Evolutionary conservation across 2,888 invertebrate species (phyloP), one percentile per base, ranked within the genome.

Genomic region (Aleiodes alternator): DNA sequence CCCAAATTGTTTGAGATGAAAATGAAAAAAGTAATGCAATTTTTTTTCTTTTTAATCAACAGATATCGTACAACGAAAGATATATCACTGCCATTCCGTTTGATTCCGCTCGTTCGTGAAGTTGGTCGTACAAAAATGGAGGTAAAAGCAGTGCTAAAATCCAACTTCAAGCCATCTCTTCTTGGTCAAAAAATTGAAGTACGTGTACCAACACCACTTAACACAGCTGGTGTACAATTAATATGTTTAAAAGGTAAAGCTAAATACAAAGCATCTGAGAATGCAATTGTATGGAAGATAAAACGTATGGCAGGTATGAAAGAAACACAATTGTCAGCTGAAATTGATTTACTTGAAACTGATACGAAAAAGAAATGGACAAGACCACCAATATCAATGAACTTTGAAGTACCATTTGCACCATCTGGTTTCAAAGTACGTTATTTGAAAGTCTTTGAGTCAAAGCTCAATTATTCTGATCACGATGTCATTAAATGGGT

Each of bases 401-500:
- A 98, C 90, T 99, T 99, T 90, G 99, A 99, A 92, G 99, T 99
- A 82, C 99, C 99, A 3, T 99, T 99, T 90, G 99, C 99, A 9
- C 99, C 99, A 5, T 99, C 99, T 70, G 99, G 99, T 0, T 98
- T 99, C 90, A 99, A 99, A 93, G 99, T 99, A 76, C 96, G 99
- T 55, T 99, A 99, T 90, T 91, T 99, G 87, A 99, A 99, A 90
- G 99, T 99, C 79, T 99, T 99, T 87, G 99, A 99, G 90, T 97
- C 99, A 0, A 99, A 99, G 90, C 92, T 99, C 84, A 99, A 99
- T 92, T 99, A 99, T 91, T 99, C 98, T 1, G 99, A 99, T 91
- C 99, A 99, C 87, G 99, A 99, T 90, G 99, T 99, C 82, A 99
- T 99, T 89, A 99, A 99, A 94, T 99, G 99, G 99, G 99, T 99